A percentile compares a stretch with the other conserved stretches of the same genome.
phyloP scores from a whole-genome alignment of 2,113 vertebrate species.

The Acanthochromis polyacanthus region DNA sequence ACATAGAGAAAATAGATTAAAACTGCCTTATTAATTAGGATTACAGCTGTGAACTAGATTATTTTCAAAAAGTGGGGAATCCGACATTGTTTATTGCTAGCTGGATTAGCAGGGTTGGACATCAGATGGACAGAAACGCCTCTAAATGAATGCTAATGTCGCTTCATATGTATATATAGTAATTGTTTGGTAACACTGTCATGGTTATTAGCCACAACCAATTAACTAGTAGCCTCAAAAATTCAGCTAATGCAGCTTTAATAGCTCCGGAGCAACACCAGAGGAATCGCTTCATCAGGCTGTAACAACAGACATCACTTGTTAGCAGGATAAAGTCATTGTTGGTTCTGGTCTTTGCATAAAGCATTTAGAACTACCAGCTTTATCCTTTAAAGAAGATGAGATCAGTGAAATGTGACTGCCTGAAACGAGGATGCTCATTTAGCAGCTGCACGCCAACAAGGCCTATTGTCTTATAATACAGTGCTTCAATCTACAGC shows the following conservation, averaged over 20 bases:
- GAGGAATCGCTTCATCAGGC: neutral
- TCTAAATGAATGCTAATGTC: neutral
- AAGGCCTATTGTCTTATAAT: neutral
- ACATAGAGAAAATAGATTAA: no score
- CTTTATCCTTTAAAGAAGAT: constrained; percentile 35
- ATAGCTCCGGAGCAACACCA: neutral
- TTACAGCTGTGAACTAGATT: no score
- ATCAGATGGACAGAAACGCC: neutral
- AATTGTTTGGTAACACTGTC: neutral
- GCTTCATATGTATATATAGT: neutral
- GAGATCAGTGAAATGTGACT: constrained; percentile 5
- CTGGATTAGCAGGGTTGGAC: no score
- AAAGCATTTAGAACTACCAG: neutral
- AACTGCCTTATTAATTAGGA: no score
- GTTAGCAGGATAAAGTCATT: constrained; percentile 1
- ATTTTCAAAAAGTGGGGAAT: no score
- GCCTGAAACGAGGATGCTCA: constrained; percentile 25
- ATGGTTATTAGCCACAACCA: neutral
- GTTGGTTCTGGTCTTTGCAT: neutral
- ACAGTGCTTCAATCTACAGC: constrained; percentile 44
- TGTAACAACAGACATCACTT: no score
- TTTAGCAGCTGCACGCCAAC: constrained; percentile 25
- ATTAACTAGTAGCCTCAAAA: neutral
- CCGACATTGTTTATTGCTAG: no score
- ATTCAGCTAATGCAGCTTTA: neutral